These are phyloP conservation scores for Alca torda DNA, from an alignment of 2,797 vertebrate genomes.

Conservation along the genomic window DNA sequence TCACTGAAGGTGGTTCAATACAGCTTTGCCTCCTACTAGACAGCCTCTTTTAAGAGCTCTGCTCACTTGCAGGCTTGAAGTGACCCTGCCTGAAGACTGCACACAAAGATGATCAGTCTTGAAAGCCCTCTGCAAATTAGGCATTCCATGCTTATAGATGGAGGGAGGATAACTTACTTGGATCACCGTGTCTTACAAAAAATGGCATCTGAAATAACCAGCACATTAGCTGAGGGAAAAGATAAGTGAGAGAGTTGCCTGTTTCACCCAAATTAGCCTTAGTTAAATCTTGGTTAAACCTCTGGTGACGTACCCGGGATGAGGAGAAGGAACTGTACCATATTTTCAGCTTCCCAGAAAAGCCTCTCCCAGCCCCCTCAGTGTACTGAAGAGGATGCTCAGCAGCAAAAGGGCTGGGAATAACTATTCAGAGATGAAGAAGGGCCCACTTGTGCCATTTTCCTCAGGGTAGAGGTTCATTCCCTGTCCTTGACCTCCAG, in stretches of 20 bases:
- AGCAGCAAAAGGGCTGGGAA: neutral
- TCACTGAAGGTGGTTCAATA: neutral
- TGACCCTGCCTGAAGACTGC: neutral
- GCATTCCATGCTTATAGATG: neutral
- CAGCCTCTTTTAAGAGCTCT: neutral
- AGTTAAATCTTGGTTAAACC: neutral
- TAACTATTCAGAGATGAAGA: neutral
- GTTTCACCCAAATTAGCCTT: neutral
- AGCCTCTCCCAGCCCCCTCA: neutral
- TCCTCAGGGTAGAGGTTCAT: neutral
- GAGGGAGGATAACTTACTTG: neutral
- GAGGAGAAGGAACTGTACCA: neutral
- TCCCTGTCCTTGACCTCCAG: neutral
- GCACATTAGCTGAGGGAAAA: neutral
- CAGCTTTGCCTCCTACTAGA: neutral
- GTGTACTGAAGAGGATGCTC: neutral
- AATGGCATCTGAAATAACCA: neutral
- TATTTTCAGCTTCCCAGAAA: neutral
- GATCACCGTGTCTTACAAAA: neutral
- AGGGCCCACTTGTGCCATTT: neutral
- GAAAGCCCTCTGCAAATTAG: neutral
- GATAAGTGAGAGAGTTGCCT: neutral
- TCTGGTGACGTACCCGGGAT: neutral
- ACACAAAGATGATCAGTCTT: neutral
- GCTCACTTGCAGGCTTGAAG: neutral